A percentile compares a stretch with the other conserved stretches of the same genome.
Evolutionary conservation across 1,140 invertebrate species (phyloP).

Genomic region (Eumaeus atala): DNA sequence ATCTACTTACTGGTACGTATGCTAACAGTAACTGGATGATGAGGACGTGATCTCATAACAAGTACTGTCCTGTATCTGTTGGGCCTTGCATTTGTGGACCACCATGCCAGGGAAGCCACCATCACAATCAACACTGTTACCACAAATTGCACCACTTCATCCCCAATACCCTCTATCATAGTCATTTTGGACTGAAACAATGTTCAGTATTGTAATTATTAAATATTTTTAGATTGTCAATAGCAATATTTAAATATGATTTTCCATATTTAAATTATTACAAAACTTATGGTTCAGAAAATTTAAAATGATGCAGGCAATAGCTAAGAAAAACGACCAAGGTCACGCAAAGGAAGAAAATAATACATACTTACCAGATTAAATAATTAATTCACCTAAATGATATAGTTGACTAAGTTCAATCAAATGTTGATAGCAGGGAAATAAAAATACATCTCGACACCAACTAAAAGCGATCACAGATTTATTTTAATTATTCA

Average conservation of each 20-base stretch:
- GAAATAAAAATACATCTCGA: conserved; percentile 2
- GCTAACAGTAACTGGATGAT: conserved; percentile 51
- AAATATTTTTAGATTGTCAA: neutral
- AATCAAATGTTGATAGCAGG: neutral
- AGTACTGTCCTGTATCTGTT: conserved; percentile 71
- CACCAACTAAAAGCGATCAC: neutral
- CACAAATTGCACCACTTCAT: conserved; percentile 86
- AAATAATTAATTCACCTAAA: neutral
- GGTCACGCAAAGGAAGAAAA: conserved; percentile 17
- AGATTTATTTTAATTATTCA: neutral
- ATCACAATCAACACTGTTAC: conserved; percentile 76
- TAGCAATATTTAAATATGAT: neutral
- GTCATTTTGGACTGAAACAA: conserved; percentile 71
- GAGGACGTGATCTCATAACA: conserved; percentile 59
- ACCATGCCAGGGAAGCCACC: conserved; percentile 82
- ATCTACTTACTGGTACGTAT: conserved; percentile 47
- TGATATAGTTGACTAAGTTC: neutral
- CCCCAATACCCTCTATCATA: conserved; percentile 86
- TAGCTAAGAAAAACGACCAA: conserved; percentile 5
- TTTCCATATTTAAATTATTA: neutral
- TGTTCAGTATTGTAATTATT: neutral
- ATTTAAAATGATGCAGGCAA: neutral
- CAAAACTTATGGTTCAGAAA: too few relatives aligned
- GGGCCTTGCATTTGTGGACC: conserved; percentile 77
- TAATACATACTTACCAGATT: neutral